Evolutionary conservation across 2,888 invertebrate genomes (phyloP), one percentile per base, ranked within the genome.

Genomic region (Pogonocherus hispidulus): DNA sequence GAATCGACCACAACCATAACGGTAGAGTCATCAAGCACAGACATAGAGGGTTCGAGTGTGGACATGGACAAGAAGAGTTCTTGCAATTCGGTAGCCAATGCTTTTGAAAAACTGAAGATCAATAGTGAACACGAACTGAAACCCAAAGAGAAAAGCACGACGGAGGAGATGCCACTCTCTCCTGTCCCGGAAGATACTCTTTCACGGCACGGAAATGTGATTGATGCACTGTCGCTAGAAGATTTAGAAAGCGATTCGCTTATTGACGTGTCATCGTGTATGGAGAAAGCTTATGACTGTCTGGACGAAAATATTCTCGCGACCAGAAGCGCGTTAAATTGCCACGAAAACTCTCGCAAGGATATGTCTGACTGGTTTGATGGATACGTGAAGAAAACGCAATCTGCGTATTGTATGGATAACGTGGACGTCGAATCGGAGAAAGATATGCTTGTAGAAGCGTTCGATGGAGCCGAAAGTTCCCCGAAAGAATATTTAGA

Each of bases 51-150:
- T 5, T 47, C 47, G 1, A 32, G 18, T 6, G n/a, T 59, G 19
- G 19, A 32, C 8, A 14, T 35, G 3, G 27, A 35, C 14, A 22
- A 47, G 18, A 27, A n/a, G n/a, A 35, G 23, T n/a, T 63, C 63
- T 3, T 63, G 63, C 8, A 41, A 52, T 23, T 63, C 63, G 1
- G 52, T 63, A 4, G 23, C 63, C 1, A 19, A 20, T 5, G 63
- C 63, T n/a, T 41, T 63, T 37, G 41, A 63, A 47, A 63, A 63
- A 16, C 14, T 63, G 5, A 51, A 46, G 11, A 63, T 63, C 23
- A 14, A 41, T 14, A 63, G 52, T n/a, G 32, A n/a, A 37, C 47
- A 59, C 5, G 32, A 47, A 27, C 11, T 59, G 5, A 16, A 18
- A n/a, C 1, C 6, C 4, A 23, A 41, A 16, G 23, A 41, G 22